phyloP scores from a whole-genome alignment of 2,888 invertebrate species.

The Lagria hirta region DNA sequence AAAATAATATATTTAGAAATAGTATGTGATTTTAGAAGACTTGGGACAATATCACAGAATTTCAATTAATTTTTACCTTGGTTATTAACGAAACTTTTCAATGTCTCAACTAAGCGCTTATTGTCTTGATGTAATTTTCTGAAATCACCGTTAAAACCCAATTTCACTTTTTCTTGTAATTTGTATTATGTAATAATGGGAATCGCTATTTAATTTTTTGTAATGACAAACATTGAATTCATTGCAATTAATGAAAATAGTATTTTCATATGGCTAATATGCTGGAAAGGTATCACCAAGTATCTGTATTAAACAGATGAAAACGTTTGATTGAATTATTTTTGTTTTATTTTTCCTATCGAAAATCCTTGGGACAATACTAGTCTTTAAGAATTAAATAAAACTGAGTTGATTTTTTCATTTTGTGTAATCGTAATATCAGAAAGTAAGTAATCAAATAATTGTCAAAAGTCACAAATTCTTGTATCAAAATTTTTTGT shows the following conservation, averaged over 20 bases:
- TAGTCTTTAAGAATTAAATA: no score
- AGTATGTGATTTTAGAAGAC: constrained; percentile 48
- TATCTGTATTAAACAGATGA: constrained; percentile 42
- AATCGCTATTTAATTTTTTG: constrained; percentile 30
- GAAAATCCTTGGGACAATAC: constrained; percentile 2
- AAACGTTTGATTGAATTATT: constrained; percentile 40
- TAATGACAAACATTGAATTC: constrained; percentile 6
- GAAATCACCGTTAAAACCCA: constrained; percentile 45
- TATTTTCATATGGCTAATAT: constrained; percentile 33
- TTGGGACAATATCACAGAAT: constrained; percentile 44
- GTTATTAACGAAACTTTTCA: constrained; percentile 20
- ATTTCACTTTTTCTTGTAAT: constrained; percentile 44
- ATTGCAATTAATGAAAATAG: constrained; percentile 13
- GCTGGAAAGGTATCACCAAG: constrained; percentile 33
- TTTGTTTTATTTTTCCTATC: constrained; percentile 8
- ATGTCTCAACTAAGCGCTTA: constrained; percentile 30
- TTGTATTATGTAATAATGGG: constrained; percentile 31
- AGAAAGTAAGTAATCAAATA: no score
- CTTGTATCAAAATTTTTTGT: constrained; percentile 5
- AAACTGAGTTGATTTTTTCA: neutral
- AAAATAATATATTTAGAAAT: constrained; percentile 41
- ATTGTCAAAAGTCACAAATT: neutral
- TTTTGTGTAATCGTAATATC: neutral
- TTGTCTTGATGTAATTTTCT: constrained; percentile 47
- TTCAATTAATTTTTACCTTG: constrained; percentile 16